These are phyloP conservation scores for Pseudolycoriella hygida DNA, from an alignment of 2,888 invertebrate genomes.

Conservation along the genomic window DNA sequence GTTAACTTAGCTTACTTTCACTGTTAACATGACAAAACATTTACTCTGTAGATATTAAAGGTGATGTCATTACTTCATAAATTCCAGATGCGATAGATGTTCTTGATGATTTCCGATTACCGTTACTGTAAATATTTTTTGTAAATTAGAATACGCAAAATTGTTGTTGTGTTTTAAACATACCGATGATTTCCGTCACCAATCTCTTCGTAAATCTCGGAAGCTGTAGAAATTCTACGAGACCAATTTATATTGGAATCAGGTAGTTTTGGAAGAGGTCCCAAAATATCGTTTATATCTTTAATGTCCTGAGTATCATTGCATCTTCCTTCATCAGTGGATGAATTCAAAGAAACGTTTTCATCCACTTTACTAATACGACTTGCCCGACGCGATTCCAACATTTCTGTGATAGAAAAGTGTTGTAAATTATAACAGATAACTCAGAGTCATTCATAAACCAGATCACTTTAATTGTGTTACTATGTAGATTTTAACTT, in stretches of 20 bases:
- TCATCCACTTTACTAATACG: slow-evolving; percentile 13
- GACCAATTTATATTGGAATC: slow-evolving; percentile 17
- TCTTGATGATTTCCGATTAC: slow-evolving; percentile 14
- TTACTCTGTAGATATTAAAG: slow-evolving; percentile 9
- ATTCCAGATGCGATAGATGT: slow-evolving; percentile 27
- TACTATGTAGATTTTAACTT: too few species aligned
- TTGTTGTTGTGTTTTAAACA: neutral
- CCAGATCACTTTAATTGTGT: too few species aligned
- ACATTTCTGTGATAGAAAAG: slow-evolving; percentile 15
- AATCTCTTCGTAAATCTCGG: slow-evolving; percentile 27
- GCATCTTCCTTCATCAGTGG: neutral
- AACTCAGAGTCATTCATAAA: too few species aligned
- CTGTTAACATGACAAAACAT: slow-evolving; percentile 8
- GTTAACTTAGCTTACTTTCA: neutral
- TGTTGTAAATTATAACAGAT: too few species aligned
- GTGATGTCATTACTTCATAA: slow-evolving; percentile 28
- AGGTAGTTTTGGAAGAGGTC: slow-evolving; percentile 26
- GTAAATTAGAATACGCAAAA: too few species aligned
- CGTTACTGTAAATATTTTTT: too few species aligned
- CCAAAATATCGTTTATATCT: slow-evolving; percentile 18
- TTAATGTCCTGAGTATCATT: slow-evolving; percentile 7
- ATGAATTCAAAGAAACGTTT: slow-evolving; percentile 2
- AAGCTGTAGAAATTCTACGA: slow-evolving; percentile 23
- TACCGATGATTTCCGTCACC: neutral
- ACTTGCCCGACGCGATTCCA: slow-evolving; percentile 23